Evolutionary conservation across 2,888 invertebrate genomes (phyloP), one percentile per base, ranked within the genome.

Genomic region (Prosapia bicincta): DNA sequence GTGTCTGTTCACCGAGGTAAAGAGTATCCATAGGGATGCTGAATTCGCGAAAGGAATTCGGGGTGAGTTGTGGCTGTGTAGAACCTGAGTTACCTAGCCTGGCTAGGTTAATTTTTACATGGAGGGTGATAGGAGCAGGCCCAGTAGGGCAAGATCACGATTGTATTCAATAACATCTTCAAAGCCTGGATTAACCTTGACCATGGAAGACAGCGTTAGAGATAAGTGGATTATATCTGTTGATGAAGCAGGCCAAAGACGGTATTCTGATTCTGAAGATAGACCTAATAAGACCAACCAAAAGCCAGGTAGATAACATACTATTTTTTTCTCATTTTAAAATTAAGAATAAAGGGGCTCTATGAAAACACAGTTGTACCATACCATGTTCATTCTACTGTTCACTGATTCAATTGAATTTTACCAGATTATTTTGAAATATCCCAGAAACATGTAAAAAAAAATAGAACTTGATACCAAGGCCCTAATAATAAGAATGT

Each of bases 201-300:
- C 78, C 10, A 76, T 78, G 26, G 80, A 80, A 75, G 79, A 74
- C 74, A 66, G 77, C 32, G n/a, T n/a, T n/a, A n/a, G n/a, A n/a
- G n/a, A n/a, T n/a, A 77, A 78, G 69, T 80, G 78, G 78, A 80
- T 78, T 68, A 79, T 77, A 70, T 80, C 81, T 7, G 79, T 79
- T 15, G 81, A 80, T 54, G 81, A 82, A 72, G 76, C 80, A 43
- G 80, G 78, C 26, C 81, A 79, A 54, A 78, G 82, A 67, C 69
- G 82, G 20, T 82, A 81, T 78, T 82, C 82, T 25, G 82, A 82
- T 78, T 82, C 82, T 23, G 82, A 82, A 77, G 82, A 82, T 38
- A 77, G 54, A 54, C 54, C n/a, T 20, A 10, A n/a, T 20, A 54
- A 54, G 20, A 54, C 5, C n/a, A 54, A 13, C 20, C 54, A 54